Evolutionary conservation across 2,797 vertebrate species (phyloP), one percentile per base, ranked within the genome.

Genomic region (Martes flavigula): DNA sequence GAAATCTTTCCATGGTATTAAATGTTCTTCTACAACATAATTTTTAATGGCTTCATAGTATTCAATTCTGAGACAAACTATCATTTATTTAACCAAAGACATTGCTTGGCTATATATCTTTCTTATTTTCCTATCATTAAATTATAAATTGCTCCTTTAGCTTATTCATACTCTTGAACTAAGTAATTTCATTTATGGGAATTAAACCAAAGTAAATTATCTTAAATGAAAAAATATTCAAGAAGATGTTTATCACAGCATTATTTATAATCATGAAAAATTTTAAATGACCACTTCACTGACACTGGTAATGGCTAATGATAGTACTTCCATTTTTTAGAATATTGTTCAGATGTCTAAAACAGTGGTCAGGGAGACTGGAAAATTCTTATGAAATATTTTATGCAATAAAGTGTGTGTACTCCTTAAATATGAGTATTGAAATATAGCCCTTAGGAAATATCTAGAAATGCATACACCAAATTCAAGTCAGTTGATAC

Each of bases 101-200:
- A 84, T 87, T 94, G 21, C 21, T 97, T 92, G 77, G 20, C 40
- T 77, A 25, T 93, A 23, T 75, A 81, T 97, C 64, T 97, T 96
- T 89, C 43, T 91, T 91, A 87, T 97, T 96, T 96, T 95, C n/a
- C 35, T 98, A 83, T 95, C 84, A 94, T 94, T 97, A 96, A 96
- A 66, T 84, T 90, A 46, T 92, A 97, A 97, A 97, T 90, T 97
- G 30, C 35, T 96, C 93, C 68, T 87, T 93, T 88, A 85, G n/a
- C 56, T 94, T 94, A 38, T 62, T 95, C 25, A 84, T 85, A 35
- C 40, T 48, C 46, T 93, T 93, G 90, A 35, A 68, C 54, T 68
- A 64, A 93, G 77, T 96, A 96, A 96, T 95, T 95, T 32, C 54
- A 92, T 78, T 94, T 93, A 85, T 83, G 66, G 70, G 48, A 96